Base-by-base conservation (phyloP, 1,140 invertebrate genomes). In the Zaprionus davidi region DNA sequence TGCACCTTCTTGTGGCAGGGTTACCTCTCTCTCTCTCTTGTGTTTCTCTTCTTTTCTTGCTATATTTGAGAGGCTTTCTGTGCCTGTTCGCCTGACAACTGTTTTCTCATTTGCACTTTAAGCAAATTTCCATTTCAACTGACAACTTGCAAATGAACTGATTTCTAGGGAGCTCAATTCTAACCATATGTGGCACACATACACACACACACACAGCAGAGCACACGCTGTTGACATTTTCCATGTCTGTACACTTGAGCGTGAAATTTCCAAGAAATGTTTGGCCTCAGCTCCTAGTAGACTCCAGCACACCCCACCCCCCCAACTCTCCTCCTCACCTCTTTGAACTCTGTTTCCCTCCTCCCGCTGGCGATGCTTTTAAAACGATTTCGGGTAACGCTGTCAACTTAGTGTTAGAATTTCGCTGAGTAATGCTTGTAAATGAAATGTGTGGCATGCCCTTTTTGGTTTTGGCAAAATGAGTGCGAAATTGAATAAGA, bases 321-420 rank as follows among this genome's bases (percentile, higher is more conserved):
- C 15, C 31, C 9, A 34, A 11, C 36, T 13, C 36, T 13, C 1
- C n/a, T 3, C 15, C 24, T 2, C 28, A 28, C 12, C 22, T 34
- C 44, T 11, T 3, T 7, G 31, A 11, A 46, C 15, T 15, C n/a
- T 9, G 11, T 3, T 7, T 34, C 24, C 20, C 64, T 22, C 64
- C 12, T 22, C 46, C 22, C 26, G 22, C 20, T 60, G 38, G 64
- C 38, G 49, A 31, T 69, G 73, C 56, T 73, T 60, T 69, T 68
- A 70, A 81, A 65, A 31, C 17, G 34, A 71, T 58, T 58, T 65
- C 1, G 17, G 20, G 73, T 22, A 24, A 44, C 31, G 51, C 69
- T 84, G 81, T 74, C 81, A 74, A 71, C 53, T 76, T 71, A 78
- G 73, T 78, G 78, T 84, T 71, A 57, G 62, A 77, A 81, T 69